phyloP scores from a whole-genome alignment of 2,888 invertebrate genomes.

The Cecidostiba fungosa region DNA sequence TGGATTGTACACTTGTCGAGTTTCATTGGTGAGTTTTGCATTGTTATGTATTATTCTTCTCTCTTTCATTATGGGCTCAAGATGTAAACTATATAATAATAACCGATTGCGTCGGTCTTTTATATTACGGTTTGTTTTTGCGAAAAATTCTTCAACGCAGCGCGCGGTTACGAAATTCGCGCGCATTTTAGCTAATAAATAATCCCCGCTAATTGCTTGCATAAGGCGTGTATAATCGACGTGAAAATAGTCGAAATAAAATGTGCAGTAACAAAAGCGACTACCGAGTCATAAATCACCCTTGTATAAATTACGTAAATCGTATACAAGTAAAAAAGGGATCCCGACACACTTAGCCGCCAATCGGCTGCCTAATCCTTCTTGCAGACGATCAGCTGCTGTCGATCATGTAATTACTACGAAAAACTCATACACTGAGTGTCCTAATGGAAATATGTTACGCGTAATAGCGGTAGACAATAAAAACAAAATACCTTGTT shows the following conservation, averaged over 20 bases:
- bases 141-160: not conserved
- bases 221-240: not conserved
- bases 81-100: too few relatives aligned
- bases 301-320: not conserved
- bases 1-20: constrained; percentile 76
- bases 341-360: too few relatives aligned
- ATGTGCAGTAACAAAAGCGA: not conserved
- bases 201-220: not conserved
- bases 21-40: constrained; percentile 71
- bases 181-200: not conserved
- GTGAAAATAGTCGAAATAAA: not conserved
- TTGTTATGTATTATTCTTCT: too few relatives aligned
- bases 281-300: not conserved
- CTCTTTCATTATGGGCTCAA: too few relatives aligned
- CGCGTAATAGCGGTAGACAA: not conserved
- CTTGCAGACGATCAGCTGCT: too few relatives aligned
- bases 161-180: not conserved
- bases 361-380: too few relatives aligned
- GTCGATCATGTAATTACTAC: too few relatives aligned
- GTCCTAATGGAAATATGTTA: not conserved
- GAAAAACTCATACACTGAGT: not conserved
- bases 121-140: too few relatives aligned
- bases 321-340: too few relatives aligned
- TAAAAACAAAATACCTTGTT: constrained; percentile 32
- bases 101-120: not conserved